Base-by-base conservation (phyloP, 2,888 invertebrate genomes). In the Auanema sp. region DNA sequence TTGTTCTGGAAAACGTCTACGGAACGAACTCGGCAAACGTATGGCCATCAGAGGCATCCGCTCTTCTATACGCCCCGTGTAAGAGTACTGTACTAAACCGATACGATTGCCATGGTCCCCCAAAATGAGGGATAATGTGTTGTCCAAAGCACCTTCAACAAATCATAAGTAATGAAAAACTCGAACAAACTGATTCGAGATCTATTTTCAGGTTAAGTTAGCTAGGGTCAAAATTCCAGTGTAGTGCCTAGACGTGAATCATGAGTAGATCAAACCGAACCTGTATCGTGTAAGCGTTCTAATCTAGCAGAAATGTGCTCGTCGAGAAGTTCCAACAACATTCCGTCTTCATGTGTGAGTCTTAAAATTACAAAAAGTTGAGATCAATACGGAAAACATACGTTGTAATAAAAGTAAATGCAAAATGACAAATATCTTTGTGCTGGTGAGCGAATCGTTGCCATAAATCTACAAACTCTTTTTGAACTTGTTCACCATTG, bases 51-150 rank as follows among this genome's bases (percentile, higher is more conserved):
- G 77, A 0, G 85, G 85, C 64, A 85, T 79, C 43, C 86, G 72
- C 58, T 85, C 85, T 66, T 86, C 86, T 21, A 85, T 78, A 59
- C 79, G 64, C 11, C 85, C 85, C 4, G 84, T 78, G 68, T 79
- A 84, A 1, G 84, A 82, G 57, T 79, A 77, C 58, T 85, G 78
- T 50, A 85, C 81, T 42, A 72, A 66, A n/a, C 84, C 85, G 55
- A 85, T 85, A 49, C 86, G 75, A 69, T 84, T 83, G 12, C 86
- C 86, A 70, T 86, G 86, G 63, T 86, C 86, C 61, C 85, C 85
- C 77, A 84, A 73, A 12, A 81, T 70, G 5, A 81, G 60, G 0
- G 81, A 68, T 12, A 75, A 65, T 14, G 75, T 76, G 62, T 79
- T 76, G 40, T 79, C 65, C 54, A 79, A 43, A 11, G 58, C 68